phyloP scores from a whole-genome alignment of 2,113 vertebrate genomes.

The Bubo blakistoni region DNA sequence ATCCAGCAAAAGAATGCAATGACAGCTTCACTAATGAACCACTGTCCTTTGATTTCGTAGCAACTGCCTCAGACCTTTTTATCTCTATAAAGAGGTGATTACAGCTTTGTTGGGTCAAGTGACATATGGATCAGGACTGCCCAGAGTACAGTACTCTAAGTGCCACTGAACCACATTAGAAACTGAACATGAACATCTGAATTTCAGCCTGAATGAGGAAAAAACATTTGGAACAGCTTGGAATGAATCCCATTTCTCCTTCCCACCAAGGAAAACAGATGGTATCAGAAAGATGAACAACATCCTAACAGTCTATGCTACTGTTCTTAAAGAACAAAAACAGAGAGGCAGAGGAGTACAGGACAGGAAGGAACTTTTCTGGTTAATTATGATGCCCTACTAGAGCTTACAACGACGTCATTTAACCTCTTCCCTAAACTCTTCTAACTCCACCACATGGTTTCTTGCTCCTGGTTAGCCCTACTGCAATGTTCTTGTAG shows the following conservation, averaged over 20 bases:
- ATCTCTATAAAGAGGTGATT: neutral
- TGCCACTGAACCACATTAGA: neutral
- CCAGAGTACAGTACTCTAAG: neutral
- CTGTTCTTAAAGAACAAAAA: neutral
- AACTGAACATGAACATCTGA: conserved; percentile 4
- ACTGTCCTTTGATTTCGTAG: neutral
- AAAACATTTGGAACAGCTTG: conserved; percentile 27
- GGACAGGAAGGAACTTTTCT: neutral
- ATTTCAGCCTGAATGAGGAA: neutral
- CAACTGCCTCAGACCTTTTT: neutral
- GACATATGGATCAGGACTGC: neutral
- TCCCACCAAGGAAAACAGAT: conserved; percentile 52
- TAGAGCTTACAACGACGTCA: accelerated
- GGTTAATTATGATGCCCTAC: neutral
- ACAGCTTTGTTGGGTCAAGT: neutral
- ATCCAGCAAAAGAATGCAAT: neutral
- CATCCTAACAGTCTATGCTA: neutral
- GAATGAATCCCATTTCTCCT: conserved; percentile 16
- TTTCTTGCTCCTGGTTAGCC: neutral
- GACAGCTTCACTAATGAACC: neutral
- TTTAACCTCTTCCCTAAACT: neutral
- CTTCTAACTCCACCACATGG: neutral
- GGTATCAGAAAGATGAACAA: conserved; percentile 16
- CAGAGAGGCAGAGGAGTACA: neutral
- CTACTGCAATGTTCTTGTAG: neutral